These are phyloP conservation scores for Microcaecilia unicolor DNA, from an alignment of 2,797 vertebrate genomes.

Conservation along the genomic window DNA sequence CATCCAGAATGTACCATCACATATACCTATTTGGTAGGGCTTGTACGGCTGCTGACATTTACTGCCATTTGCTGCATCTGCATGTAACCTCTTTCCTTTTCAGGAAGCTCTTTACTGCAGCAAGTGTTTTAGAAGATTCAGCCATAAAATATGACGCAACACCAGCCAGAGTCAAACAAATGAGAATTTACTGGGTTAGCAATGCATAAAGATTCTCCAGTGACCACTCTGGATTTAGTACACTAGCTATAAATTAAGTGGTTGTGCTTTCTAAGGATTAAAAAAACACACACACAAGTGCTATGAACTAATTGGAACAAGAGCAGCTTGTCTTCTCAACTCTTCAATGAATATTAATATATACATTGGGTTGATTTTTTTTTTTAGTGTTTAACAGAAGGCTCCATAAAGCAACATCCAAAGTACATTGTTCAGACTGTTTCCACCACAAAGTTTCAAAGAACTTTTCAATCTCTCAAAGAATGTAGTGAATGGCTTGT, in stretches of 20 bases:
- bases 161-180: constrained; percentile 18
- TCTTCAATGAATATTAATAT: too few species aligned
- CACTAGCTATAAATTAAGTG: constrained; percentile 23
- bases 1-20: too few species aligned
- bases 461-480: constrained; percentile 24
- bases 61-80: neutral
- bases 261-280: constrained; percentile 58
- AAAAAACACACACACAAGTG: constrained; percentile 12
- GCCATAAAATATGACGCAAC: constrained; percentile 8
- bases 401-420: constrained; percentile 10
- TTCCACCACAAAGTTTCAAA: constrained; percentile 28
- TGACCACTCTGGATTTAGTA: constrained; percentile 20
- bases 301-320: constrained; percentile 16
- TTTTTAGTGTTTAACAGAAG: constrained; percentile 26
- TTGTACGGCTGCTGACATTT: too few species aligned
- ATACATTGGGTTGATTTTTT: too few species aligned
- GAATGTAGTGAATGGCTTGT: constrained; percentile 5
- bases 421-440: constrained; percentile 18
- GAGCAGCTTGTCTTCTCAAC: constrained; percentile 6
- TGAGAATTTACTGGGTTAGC: constrained; percentile 18
- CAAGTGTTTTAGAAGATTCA: constrained; percentile 19
- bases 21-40: too few species aligned
- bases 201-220: constrained; percentile 24
- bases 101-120: neutral
- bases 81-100: constrained; percentile 16